Conservation (phyloP, 2,888 invertebrate species). For the Ceriagrion tenellum region DNA sequence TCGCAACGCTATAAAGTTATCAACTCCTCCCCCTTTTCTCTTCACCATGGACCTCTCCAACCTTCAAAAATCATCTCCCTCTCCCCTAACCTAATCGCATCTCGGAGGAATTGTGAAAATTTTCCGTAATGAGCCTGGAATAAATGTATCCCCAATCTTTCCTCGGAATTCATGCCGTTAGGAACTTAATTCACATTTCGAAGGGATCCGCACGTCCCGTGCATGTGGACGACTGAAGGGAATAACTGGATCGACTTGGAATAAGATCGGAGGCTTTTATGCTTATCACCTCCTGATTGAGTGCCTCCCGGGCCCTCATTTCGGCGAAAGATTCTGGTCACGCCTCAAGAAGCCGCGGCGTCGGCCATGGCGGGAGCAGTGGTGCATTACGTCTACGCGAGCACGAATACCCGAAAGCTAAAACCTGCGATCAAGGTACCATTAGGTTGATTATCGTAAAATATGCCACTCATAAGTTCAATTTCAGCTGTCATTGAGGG, state of each 20-base stretch:
- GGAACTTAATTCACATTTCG: background rate
- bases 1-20: background rate
- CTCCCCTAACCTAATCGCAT: background rate
- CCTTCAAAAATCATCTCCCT: background rate
- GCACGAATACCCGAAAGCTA: too few relatives aligned
- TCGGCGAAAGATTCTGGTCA: too few relatives aligned
- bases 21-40: background rate
- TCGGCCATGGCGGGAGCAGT: too few relatives aligned
- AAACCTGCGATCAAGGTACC: too few relatives aligned
- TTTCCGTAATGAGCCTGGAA: background rate
- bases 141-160: background rate
- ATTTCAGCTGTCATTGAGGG: too few relatives aligned
- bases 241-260: background rate
- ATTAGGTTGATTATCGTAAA: too few relatives aligned
- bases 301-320: background rate
- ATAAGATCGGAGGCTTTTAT: background rate
- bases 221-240: background rate
- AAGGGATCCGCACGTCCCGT: background rate
- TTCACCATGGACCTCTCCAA: background rate
- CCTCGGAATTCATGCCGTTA: background rate
- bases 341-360: too few relatives aligned
- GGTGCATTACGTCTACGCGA: too few relatives aligned
- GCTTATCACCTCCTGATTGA: background rate
- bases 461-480: too few relatives aligned
- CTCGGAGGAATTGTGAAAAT: background rate